Conservation (phyloP, 2,888 invertebrate species). For the Empis stercorea region DNA sequence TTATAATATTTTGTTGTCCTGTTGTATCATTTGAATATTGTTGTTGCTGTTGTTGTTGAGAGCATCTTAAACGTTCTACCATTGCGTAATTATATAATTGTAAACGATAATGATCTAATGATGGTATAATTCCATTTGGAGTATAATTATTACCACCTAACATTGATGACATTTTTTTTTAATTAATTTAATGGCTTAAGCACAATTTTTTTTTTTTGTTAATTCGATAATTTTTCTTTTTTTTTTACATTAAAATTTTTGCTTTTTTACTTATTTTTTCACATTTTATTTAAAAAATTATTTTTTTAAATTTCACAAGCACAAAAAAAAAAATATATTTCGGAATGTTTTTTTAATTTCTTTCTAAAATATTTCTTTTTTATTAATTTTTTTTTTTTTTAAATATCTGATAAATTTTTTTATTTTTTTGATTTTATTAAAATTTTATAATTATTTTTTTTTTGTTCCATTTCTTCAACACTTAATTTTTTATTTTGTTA, state of each 20-base stretch:
- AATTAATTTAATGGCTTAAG: neutral
- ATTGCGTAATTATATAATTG: constrained; percentile 82
- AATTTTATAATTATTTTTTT: too few species aligned
- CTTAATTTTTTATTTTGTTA: too few species aligned
- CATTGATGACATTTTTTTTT: constrained; percentile 9
- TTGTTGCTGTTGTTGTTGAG: constrained; percentile 22
- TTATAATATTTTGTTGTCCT: neutral
- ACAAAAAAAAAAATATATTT: neutral
- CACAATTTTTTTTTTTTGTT: neutral
- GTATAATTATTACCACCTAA: constrained; percentile 7
- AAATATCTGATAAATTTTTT: too few species aligned
- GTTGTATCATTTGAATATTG: constrained; percentile 2
- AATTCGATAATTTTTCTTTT: neutral
- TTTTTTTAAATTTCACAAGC: too few species aligned
- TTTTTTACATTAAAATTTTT: neutral
- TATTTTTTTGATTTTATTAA: too few species aligned
- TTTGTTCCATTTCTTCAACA: too few species aligned
- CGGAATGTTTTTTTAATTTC: neutral
- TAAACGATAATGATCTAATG: constrained; percentile 68
- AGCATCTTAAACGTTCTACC: constrained; percentile 62
- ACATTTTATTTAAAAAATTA: neutral
- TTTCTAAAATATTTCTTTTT: too few species aligned
- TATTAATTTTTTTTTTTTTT: too few species aligned
- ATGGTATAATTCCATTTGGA: constrained; percentile 27
- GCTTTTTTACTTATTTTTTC: neutral